Base-by-base conservation (phyloP, 2,797 vertebrate genomes). In the Avahi laniger region DNA sequence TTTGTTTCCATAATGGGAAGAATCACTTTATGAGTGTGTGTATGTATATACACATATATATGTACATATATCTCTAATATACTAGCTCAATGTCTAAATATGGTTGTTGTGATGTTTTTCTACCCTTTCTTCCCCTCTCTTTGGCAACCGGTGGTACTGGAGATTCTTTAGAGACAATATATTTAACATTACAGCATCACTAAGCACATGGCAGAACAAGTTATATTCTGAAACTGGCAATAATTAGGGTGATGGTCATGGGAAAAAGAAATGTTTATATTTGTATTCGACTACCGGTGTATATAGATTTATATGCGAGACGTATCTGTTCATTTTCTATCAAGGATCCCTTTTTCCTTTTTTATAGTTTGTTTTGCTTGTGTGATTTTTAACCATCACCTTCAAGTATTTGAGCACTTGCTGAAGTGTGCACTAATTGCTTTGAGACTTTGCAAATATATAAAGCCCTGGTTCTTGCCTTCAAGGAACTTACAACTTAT, bases 401-500 rank as follows among this genome's bases (percentile, higher is more conserved):
- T 72, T 48, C n/a, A 57, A 84, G 38, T 61, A 67, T 50, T 15
- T 43, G 90, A 80, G 35, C 43, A n/a, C 52, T 10, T 35, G 33
- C 38, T 4, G 11, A 7, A 20, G 17, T 33, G 33, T 61, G 26
- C 10, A 1, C 30, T 72, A 33, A 70, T 1, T 52, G 59, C 67
- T 82, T 72, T 82, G 81, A 76, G 52, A 63, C 4, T 57, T 59
- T 33, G 28, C 73, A 59, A 59, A 26, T 79, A 22, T 41, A 26
- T 35, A 2, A 59, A 94, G n/a, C 46, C 17, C 30, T 54, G n/a
- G 50, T 81, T 48, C 57, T 92, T 91, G 63, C 76, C 93, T 97
- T 95, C 95, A 82, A 80, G 83, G 59, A 95, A 46, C 20, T 91
- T 94, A 90, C 67, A 76, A 57, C 33, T 83, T 52, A 17, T 0